A percentile compares a stretch with the other conserved stretches of the same genome.
Evolutionary conservation across 2,888 invertebrate species (phyloP).

Genomic region (Chaitophorus viminalis): DNA sequence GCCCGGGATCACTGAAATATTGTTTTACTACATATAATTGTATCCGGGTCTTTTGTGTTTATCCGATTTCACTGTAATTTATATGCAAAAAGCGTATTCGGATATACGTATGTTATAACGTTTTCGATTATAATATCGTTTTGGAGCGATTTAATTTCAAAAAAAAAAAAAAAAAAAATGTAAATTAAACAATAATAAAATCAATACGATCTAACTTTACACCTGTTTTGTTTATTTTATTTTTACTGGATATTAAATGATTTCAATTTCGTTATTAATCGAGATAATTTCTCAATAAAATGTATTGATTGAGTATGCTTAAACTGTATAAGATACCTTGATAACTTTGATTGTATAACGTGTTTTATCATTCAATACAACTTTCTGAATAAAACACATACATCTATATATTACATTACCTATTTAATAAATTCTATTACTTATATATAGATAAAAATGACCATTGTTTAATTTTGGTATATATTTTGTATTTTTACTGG

Average conservation of each 20-base stretch:
- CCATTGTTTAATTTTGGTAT: too few species aligned
- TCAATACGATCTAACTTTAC: not conserved
- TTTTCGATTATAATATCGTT: slow-evolving; percentile 7
- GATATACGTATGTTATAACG: not conserved
- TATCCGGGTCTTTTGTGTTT: not conserved
- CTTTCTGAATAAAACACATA: too few species aligned
- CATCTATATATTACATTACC: too few species aligned
- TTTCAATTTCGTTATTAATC: too few species aligned
- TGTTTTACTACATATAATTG: not conserved
- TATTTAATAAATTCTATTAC: too few species aligned
- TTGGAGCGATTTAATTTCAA: not conserved
- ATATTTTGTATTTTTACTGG: not conserved
- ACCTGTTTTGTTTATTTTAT: not conserved
- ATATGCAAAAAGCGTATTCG: not conserved
- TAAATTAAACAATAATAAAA: too few species aligned
- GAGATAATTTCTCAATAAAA: too few species aligned
- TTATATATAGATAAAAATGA: too few species aligned
- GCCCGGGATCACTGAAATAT: not conserved
- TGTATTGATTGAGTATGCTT: too few species aligned
- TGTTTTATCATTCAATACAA: too few species aligned
- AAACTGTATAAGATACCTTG: too few species aligned
- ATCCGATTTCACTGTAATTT: not conserved
- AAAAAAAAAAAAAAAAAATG: not conserved
- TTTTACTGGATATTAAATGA: not conserved
- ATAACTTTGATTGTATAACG: too few species aligned